Percentiles rank a stretch among this genome's conserved stretches.
Conservation (phyloP, 2,888 invertebrate species). For the Anthoptus insignis region DNA sequence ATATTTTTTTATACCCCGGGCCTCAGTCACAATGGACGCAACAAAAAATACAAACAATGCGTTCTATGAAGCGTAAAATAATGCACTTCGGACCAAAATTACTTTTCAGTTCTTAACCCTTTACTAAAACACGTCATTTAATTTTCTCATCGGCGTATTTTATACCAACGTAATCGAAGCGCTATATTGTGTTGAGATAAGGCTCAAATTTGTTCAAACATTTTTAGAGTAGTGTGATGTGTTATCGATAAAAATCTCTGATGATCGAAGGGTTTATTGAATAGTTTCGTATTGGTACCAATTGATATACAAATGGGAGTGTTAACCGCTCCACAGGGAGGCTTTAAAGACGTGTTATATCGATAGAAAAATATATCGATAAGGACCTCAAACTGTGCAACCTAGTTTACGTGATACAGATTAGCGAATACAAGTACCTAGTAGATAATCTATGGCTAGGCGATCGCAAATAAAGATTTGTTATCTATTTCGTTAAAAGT, state of each 20-base stretch:
- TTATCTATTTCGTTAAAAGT: no score
- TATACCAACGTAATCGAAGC: conserved; percentile 24
- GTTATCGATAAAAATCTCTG: conserved; percentile 72
- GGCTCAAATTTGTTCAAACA: neutral
- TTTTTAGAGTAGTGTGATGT: conserved; percentile 18
- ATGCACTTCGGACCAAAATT: conserved; percentile 36
- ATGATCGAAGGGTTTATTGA: conserved; percentile 76
- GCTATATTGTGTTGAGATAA: conserved; percentile 31
- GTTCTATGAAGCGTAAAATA: conserved; percentile 38
- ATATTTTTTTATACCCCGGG: conserved; percentile 14
- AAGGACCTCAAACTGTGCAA: conserved; percentile 31
- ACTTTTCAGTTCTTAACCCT: conserved; percentile 34
- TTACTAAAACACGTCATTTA: conserved; percentile 38
- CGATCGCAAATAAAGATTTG: no score
- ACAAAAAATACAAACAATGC: conserved; percentile 36
- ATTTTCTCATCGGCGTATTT: conserved; percentile 38
- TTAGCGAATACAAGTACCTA: conserved; percentile 4
- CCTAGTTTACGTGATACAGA: conserved; percentile 11
- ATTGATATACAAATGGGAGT: conserved; percentile 79
- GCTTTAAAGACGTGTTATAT: conserved; percentile 63
- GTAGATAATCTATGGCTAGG: neutral
- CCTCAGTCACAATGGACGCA: conserved; percentile 21
- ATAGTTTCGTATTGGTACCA: conserved; percentile 73
- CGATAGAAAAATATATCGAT: conserved; percentile 47
- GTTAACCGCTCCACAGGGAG: conserved; percentile 79